Conservation (phyloP, 2,888 invertebrate species). For the Deilephila elpenor region DNA sequence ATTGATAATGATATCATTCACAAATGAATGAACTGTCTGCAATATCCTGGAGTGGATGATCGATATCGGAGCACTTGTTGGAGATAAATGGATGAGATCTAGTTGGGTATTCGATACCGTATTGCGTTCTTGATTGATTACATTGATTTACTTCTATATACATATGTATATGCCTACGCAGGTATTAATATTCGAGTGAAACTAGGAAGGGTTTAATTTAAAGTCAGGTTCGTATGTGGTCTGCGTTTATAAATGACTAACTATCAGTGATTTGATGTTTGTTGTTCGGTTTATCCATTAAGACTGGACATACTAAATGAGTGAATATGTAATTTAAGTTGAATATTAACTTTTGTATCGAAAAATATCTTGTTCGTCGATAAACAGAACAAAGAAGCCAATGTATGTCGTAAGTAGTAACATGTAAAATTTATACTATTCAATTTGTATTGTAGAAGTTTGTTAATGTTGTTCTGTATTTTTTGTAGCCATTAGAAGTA, state of each 20-base stretch:
- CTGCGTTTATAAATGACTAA: not conserved
- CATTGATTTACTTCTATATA: conserved; percentile 17
- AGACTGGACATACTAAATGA: no score
- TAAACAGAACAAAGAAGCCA: not conserved
- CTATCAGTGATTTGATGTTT: no score
- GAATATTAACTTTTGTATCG: no score
- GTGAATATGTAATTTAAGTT: no score
- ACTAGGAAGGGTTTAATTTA: not conserved
- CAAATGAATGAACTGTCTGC: conserved; percentile 16
- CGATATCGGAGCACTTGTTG: conserved; percentile 21
- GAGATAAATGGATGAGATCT: conserved; percentile 23
- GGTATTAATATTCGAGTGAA: not conserved
- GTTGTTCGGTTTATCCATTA: no score
- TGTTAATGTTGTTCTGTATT: not conserved
- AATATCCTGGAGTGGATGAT: conserved; percentile 26
- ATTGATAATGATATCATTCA: conserved; percentile 13
- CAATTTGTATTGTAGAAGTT: not conserved
- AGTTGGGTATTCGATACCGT: conserved; percentile 25
- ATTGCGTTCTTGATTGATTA: conserved; percentile 25
- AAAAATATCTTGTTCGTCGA: no score
- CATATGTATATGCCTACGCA: conserved; percentile 8
- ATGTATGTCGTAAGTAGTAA: not conserved
- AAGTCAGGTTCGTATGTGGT: not conserved
- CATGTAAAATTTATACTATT: not conserved
- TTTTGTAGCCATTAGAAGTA: conserved; percentile 12